Conservation (phyloP, 2,113 vertebrate genomes). For the Bufo bufo region DNA sequence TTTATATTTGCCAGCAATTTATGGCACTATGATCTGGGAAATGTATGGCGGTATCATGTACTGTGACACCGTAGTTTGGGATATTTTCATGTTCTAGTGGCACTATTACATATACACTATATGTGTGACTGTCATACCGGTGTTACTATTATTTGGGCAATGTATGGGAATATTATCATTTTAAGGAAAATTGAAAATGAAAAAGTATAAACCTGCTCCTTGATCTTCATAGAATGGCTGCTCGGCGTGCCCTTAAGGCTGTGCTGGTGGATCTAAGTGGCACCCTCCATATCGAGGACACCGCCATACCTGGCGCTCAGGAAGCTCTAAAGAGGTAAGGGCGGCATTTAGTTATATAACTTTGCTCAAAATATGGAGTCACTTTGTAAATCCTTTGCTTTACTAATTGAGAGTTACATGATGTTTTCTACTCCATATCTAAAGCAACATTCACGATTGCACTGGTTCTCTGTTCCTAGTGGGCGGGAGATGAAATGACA, state of each 20-base stretch:
- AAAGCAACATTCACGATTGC: not conserved
- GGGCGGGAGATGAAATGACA: not conserved
- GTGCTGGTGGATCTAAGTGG: slow-evolving; percentile 96
- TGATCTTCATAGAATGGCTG: slow-evolving; percentile 76
- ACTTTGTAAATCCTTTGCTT: not conserved
- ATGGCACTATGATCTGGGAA: too few species aligned
- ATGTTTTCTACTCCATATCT: not conserved
- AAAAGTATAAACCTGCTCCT: not conserved
- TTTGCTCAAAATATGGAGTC: too few species aligned
- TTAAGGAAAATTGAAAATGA: too few species aligned
- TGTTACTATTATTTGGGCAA: too few species aligned
- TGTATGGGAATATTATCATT: too few species aligned
- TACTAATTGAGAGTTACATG: not conserved
- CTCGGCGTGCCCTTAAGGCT: slow-evolving; percentile 81
- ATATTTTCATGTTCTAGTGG: too few species aligned
- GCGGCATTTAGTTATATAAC: not conserved
- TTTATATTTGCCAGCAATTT: too few species aligned
- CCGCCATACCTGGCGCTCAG: slow-evolving; percentile 88
- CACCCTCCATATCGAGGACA: slow-evolving; percentile 92
- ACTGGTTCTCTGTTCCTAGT: not conserved
- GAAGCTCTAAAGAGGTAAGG: slow-evolving; percentile 89
- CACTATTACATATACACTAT: too few species aligned
- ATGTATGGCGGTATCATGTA: too few species aligned
- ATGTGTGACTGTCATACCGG: too few species aligned
- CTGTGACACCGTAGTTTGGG: too few species aligned